Percentiles rank a stretch among this genome's conserved stretches.
Evolutionary conservation across 2,797 vertebrate species (phyloP).

Genomic region (Phataginus tetradactyla): DNA sequence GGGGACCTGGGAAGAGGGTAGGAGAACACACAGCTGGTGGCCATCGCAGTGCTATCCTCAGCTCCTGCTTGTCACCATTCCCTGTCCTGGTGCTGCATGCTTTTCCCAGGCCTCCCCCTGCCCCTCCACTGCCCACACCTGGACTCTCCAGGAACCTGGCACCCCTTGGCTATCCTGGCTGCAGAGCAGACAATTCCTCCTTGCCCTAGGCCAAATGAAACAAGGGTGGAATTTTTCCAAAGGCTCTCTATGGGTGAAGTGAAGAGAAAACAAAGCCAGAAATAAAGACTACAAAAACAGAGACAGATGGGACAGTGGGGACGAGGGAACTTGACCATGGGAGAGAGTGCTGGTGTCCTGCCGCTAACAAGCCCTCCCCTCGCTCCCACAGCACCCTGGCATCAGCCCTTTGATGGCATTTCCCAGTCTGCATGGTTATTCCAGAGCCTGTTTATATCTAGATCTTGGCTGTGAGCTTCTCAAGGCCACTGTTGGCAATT

Average conservation of each 20-base stretch:
- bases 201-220: constrained; percentile 73
- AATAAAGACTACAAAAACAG: constrained; percentile 78
- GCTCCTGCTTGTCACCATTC: neutral
- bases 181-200: constrained; percentile 21
- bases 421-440: neutral
- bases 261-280: constrained; percentile 75
- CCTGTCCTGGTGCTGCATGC: neutral
- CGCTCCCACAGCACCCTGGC: neutral
- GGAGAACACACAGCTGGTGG: neutral
- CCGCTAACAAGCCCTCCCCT: neutral
- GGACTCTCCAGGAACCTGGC: constrained; percentile 27
- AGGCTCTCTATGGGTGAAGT: constrained; percentile 68
- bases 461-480: neutral
- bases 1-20: neutral
- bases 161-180: constrained; percentile 33
- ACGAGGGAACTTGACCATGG: neutral
- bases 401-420: neutral
- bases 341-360: neutral
- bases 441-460: neutral
- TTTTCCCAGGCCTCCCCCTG: neutral
- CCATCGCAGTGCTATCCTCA: too few relatives aligned
- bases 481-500: neutral
- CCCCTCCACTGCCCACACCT: constrained; percentile 51
- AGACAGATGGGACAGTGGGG: constrained; percentile 64
- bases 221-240: constrained; percentile 78